These are phyloP conservation scores for Phaetusa simplex DNA, from an alignment of 2,113 vertebrate genomes.

Conservation along the genomic window DNA sequence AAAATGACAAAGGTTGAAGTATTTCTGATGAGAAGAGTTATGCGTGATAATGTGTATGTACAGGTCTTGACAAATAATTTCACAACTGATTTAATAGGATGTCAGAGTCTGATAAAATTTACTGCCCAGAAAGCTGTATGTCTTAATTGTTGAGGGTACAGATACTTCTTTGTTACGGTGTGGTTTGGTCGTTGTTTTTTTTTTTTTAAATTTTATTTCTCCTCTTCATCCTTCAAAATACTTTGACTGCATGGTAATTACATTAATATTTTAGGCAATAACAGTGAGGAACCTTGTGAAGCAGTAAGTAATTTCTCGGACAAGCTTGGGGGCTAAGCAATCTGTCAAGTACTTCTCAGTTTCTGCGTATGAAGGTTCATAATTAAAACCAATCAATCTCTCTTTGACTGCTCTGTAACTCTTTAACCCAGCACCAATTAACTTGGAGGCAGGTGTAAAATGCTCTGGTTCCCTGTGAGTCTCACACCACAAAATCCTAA, in stretches of 20 bases:
- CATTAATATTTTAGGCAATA: neutral
- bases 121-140: neutral
- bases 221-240: neutral
- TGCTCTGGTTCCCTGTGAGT: neutral
- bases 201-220: neutral
- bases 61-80: neutral
- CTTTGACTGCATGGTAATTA: neutral
- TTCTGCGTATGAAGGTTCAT: neutral
- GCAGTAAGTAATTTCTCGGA: slow-evolving; percentile 15
- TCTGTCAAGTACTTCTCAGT: slow-evolving; percentile 10
- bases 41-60: neutral
- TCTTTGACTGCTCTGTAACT: slow-evolving; percentile 1
- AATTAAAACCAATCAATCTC: slow-evolving; percentile 24
- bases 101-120: neutral
- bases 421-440: neutral
- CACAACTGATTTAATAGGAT: neutral
- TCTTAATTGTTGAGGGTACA: neutral
- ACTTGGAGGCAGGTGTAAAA: neutral
- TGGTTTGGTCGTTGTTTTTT: neutral
- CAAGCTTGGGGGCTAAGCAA: neutral
- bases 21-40: neutral
- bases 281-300: neutral
- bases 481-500: neutral
- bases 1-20: neutral
- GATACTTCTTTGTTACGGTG: neutral